Conservation (phyloP, 1,140 invertebrate species). For the Nebria ingens region DNA sequence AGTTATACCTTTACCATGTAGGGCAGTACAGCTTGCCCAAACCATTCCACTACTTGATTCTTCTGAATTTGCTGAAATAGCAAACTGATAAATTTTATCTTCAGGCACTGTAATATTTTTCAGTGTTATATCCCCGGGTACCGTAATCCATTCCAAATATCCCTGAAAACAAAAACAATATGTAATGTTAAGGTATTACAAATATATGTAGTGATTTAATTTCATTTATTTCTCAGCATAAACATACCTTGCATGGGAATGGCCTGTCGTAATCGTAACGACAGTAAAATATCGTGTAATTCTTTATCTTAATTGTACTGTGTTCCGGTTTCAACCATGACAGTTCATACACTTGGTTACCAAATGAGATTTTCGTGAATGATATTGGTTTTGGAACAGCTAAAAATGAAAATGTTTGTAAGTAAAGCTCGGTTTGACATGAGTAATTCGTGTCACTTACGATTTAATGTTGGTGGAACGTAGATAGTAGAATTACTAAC, state of each 20-base stretch:
- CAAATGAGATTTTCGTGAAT: conserved; percentile 57
- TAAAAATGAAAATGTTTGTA: conserved; percentile 24
- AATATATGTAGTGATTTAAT: too few relatives aligned
- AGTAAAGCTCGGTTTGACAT: background rate
- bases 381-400: conserved; percentile 41
- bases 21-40: conserved; percentile 64
- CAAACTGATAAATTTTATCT: conserved; percentile 50
- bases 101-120: conserved; percentile 42
- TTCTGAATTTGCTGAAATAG: conserved; percentile 57
- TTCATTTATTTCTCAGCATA: background rate
- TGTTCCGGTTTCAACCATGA: conserved; percentile 52
- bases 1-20: conserved; percentile 53
- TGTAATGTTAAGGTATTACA: too few relatives aligned
- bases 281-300: conserved; percentile 70
- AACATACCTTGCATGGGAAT: conserved; percentile 45
- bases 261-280: conserved; percentile 45
- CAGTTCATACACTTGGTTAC: conserved; percentile 53
- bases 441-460: conserved; percentile 38
- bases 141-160: conserved; percentile 44
- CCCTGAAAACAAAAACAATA: conserved; percentile 34
- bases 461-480: conserved; percentile 45
- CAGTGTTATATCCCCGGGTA: conserved; percentile 34
- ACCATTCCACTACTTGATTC: conserved; percentile 60
- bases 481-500: conserved; percentile 42
- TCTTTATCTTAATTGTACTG: conserved; percentile 29